Evolutionary conservation across 2,797 vertebrate species (phyloP), one percentile per base, ranked within the genome.

Genomic region (Pantherophis vulpinus): DNA sequence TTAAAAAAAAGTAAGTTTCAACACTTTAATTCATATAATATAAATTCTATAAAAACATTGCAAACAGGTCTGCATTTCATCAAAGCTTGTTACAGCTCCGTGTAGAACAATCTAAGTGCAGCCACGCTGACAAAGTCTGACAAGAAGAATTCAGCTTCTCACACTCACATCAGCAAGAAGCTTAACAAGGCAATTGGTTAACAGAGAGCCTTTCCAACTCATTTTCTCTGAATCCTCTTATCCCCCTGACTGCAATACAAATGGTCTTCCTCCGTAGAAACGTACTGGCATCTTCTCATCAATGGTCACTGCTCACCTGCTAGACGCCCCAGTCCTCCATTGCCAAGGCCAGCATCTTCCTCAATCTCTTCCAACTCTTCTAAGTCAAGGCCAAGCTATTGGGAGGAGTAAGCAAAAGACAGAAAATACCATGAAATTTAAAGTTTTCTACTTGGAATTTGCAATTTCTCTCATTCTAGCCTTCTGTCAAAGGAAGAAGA

Each of bases 351-450:
- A 29, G 99, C 99, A 25, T 99, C 99, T 96, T 99, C 99, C 97
- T 99, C 99, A 59, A 99, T 99, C 96, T 99, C 99, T 96, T 99
- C 98, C 93, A 99, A 95, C 79, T 99, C 99, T 95, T 99, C 99
- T 98, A 99, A 98, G 94, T 99, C 99, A 96, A 99, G 96, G 86
- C 99, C 99, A 97, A 99, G 93, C 99, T 99, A 86, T 93, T 23
- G 54, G 79, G 90, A 95, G 89, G 96, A 96, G 56, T 94, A 89
- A 94, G 79, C 23, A 91, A 51, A 79, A 70, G 92, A 8, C 74
- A 94, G 83, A 94, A 92, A 86, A 32, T 1, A 27, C 23, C 18
- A 29, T 0, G 20, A 95, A 96, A 12, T 87, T 27, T 89, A 60
- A 20, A 29, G 0, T 1, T 91, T 90, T n/a, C 0, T 37, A 5